Percentiles rank a stretch among this genome's conserved stretches.
Conservation (phyloP, 2,888 invertebrate genomes). For the Ophraella communa region DNA sequence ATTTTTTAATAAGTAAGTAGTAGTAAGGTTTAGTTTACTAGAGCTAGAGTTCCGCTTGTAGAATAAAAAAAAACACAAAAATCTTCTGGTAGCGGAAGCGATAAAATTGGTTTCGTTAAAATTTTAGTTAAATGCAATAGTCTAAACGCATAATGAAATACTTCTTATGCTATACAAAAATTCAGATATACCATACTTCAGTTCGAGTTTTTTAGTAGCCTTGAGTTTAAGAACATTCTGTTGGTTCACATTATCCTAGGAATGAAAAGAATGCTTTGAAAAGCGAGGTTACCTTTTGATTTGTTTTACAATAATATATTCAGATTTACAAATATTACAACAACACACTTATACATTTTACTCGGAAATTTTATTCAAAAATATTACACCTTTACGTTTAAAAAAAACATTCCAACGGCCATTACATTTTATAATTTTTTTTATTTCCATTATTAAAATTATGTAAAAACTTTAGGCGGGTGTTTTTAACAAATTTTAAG, state of each 20-base stretch:
- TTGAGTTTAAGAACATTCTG: slow-evolving; percentile 41
- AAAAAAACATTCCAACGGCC: slow-evolving; percentile 18
- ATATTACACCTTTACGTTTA: slow-evolving; percentile 32
- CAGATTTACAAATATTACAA: slow-evolving; percentile 46
- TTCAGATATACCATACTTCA: slow-evolving; percentile 59
- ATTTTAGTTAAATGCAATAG: slow-evolving; percentile 58
- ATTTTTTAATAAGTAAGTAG: neutral
- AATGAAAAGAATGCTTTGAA: slow-evolving; percentile 25
- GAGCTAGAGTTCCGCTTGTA: slow-evolving; percentile 38
- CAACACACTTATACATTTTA: slow-evolving; percentile 41
- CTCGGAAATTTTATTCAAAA: slow-evolving; percentile 32
- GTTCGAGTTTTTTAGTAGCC: slow-evolving; percentile 52
- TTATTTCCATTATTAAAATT: slow-evolving; percentile 29
- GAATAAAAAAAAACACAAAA: slow-evolving; percentile 44
- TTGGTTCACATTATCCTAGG: slow-evolving; percentile 1
- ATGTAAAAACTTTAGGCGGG: slow-evolving; percentile 34
- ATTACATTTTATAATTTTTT: slow-evolving; percentile 20
- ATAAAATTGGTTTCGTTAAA: slow-evolving; percentile 45
- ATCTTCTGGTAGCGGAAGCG: slow-evolving; percentile 36
- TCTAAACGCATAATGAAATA: slow-evolving; percentile 57
- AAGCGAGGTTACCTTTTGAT: slow-evolving; percentile 46
- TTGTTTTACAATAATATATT: slow-evolving; percentile 58
- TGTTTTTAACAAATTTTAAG: slow-evolving; percentile 32
- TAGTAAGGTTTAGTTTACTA: neutral
- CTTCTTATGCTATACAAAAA: slow-evolving; percentile 58